phyloP scores from a whole-genome alignment of 2,888 invertebrate species.

The Stenodema calcarata region DNA sequence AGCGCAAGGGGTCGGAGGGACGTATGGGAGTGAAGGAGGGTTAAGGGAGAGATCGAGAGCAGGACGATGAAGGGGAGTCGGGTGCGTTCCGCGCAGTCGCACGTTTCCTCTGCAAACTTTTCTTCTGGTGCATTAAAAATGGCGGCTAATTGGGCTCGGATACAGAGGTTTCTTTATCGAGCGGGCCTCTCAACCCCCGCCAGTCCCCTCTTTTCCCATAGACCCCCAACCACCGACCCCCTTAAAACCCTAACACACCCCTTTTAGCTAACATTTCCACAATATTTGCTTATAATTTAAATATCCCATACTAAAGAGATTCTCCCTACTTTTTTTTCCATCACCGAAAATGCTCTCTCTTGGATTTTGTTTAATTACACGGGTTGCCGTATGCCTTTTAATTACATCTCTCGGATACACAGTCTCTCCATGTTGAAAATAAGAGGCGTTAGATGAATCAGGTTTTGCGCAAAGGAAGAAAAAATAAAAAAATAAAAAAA shows the following conservation, averaged over 20 bases:
- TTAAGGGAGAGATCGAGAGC: background rate
- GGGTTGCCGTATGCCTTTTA: background rate
- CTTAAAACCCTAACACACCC: slow-evolving; percentile 6
- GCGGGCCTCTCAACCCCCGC: slow-evolving; percentile 41
- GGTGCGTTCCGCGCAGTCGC: slow-evolving; percentile 44
- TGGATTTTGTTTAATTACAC: background rate
- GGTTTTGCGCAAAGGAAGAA: background rate
- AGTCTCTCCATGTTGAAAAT: background rate
- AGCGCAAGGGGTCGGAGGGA: background rate
- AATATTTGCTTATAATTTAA: slow-evolving; percentile 49
- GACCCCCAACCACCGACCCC: slow-evolving; percentile 5
- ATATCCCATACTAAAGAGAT: slow-evolving; percentile 38
- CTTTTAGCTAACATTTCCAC: slow-evolving; percentile 41
- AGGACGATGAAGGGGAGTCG: background rate
- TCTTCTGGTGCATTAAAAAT: slow-evolving; percentile 56
- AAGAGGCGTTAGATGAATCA: background rate
- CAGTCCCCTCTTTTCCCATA: background rate
- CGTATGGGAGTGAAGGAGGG: slow-evolving; percentile 13
- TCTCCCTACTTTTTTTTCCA: slow-evolving; percentile 5
- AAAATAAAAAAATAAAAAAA: background rate
- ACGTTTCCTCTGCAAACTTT: slow-evolving; percentile 53
- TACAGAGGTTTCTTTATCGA: slow-evolving; percentile 55
- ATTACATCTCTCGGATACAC: background rate
- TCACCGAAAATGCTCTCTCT: slow-evolving; percentile 13
- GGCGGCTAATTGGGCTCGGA: slow-evolving; percentile 55